These are phyloP conservation scores for Orycteropus afer DNA, from an alignment of 2,113 vertebrate species.

Conservation along the genomic window DNA sequence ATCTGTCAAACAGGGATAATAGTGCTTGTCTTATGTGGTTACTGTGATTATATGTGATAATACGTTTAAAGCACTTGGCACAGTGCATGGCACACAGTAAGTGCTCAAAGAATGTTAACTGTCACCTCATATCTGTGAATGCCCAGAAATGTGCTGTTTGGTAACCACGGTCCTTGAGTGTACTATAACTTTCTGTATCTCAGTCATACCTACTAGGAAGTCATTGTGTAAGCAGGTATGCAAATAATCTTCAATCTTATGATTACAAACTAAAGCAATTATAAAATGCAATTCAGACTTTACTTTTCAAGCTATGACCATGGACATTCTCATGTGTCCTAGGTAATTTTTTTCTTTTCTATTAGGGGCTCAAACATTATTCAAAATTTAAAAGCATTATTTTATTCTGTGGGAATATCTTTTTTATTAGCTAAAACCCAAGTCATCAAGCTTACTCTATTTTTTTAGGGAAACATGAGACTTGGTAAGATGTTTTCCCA, in stretches of 20 bases:
- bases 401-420: neutral
- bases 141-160: neutral
- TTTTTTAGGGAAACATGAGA: neutral
- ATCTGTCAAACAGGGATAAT: neutral
- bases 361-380: neutral
- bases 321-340: neutral
- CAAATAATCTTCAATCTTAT: neutral
- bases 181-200: neutral
- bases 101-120: neutral
- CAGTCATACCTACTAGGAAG: neutral
- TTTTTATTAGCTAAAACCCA: neutral
- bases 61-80: neutral
- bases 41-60: neutral
- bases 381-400: neutral
- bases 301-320: neutral
- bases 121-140: neutral
- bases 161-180: neutral
- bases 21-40: neutral
- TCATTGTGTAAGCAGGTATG: neutral
- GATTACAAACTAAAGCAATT: neutral
- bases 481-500: neutral
- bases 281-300: neutral
- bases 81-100: fast-evolving
- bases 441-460: neutral
- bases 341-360: neutral